Evolutionary conservation across 1,140 invertebrate genomes (phyloP).

Genomic region (Drosophila bifasciata): DNA sequence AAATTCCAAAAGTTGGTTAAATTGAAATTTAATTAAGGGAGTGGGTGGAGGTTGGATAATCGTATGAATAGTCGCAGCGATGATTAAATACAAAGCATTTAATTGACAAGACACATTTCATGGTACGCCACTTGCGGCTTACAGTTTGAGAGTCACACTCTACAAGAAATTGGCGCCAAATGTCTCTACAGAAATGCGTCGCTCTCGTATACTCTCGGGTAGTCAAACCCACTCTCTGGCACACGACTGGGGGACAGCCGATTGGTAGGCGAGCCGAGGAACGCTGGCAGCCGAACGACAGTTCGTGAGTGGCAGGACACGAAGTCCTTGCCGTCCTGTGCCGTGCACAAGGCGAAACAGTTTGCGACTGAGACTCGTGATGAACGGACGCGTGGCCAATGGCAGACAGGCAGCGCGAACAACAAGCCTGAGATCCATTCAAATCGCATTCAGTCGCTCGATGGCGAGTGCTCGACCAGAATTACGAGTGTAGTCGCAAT

Average conservation of each 20-base stretch:
- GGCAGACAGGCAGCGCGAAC: slow-evolving; percentile 56
- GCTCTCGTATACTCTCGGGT: background rate
- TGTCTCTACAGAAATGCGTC: slow-evolving; percentile 12
- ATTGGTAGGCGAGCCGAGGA: slow-evolving; percentile 19
- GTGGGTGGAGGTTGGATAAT: too few relatives aligned
- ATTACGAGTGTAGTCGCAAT: slow-evolving; percentile 14
- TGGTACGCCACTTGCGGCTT: slow-evolving; percentile 9
- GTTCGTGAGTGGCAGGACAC: slow-evolving; percentile 38
- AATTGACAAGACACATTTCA: slow-evolving; percentile 6
- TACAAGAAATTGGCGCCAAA: slow-evolving; percentile 74
- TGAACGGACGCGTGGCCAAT: slow-evolving; percentile 78
- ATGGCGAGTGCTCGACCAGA: slow-evolving; percentile 41
- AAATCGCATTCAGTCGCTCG: slow-evolving; percentile 32
- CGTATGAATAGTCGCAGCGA: too few relatives aligned
- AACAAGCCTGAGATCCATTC: slow-evolving; percentile 28
- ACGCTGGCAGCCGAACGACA: slow-evolving; percentile 15
- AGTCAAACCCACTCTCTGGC: slow-evolving; percentile 13
- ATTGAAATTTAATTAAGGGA: too few relatives aligned
- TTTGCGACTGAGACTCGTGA: slow-evolving; percentile 79
- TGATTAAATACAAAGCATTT: too few relatives aligned
- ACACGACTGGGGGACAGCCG: slow-evolving; percentile 26
- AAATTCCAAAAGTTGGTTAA: background rate
- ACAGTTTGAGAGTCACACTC: slow-evolving; percentile 73
- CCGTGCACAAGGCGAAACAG: slow-evolving; percentile 58
- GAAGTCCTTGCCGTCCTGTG: slow-evolving; percentile 34